Percentiles rank a stretch among this genome's conserved stretches.
Conservation (phyloP, 2,113 vertebrate genomes). For the Ophiodon elongatus region DNA sequence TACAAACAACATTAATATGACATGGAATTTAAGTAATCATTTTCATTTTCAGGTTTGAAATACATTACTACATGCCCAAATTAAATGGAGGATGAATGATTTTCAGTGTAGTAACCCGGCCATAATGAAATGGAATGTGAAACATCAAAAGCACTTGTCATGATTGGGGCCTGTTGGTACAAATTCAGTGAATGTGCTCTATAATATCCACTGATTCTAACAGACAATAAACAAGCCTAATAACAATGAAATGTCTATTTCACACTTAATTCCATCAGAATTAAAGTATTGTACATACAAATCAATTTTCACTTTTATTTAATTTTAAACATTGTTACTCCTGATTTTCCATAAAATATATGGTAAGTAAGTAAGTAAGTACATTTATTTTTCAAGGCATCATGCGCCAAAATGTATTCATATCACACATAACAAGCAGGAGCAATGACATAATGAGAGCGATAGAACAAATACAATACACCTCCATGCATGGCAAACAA, state of each 20-base stretch:
- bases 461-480: too few relatives aligned
- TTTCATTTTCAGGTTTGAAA: not conserved
- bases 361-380: not conserved
- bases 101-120: not conserved
- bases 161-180: not conserved
- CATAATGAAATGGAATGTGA: not conserved
- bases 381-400: not conserved
- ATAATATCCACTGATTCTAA: not conserved
- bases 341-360: not conserved
- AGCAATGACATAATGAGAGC: not conserved
- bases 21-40: not conserved
- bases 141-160: not conserved
- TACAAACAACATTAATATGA: not conserved
- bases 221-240: not conserved
- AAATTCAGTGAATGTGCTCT: not conserved
- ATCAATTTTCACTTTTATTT: not conserved
- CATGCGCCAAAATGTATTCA: not conserved
- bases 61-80: not conserved
- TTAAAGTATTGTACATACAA: not conserved
- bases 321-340: not conserved
- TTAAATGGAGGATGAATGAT: not conserved
- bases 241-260: not conserved
- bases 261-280: not conserved
- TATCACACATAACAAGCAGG: not conserved
- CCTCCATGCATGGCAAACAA: too few relatives aligned